Conservation (phyloP, 2,888 invertebrate species). For the Melanophora roralis region DNA sequence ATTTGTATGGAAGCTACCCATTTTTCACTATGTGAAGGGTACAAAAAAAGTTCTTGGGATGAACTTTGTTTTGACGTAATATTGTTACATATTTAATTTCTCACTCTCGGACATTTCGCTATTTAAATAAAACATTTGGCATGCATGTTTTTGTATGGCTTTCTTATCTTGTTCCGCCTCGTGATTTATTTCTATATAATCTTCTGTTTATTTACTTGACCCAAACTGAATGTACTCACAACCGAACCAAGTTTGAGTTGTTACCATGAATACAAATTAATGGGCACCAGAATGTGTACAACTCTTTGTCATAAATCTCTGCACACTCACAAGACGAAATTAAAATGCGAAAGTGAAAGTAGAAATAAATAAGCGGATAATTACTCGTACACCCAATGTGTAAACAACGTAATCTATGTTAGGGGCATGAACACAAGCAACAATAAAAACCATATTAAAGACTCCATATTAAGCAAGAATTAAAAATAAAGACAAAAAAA, state of each 20-base stretch:
- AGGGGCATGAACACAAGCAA: slow-evolving; percentile 1
- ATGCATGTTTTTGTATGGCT: slow-evolving; percentile 42
- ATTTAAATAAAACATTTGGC: slow-evolving; percentile 49
- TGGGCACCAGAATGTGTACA: not conserved
- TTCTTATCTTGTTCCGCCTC: not conserved
- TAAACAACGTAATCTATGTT: slow-evolving; percentile 25
- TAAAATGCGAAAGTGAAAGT: slow-evolving; percentile 54
- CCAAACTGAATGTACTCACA: slow-evolving; percentile 10
- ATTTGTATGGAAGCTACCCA: no score
- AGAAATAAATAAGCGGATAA: slow-evolving; percentile 17
- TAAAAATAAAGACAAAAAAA: not conserved
- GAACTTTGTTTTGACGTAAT: not conserved
- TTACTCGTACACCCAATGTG: slow-evolving; percentile 20
- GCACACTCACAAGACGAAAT: slow-evolving; percentile 21
- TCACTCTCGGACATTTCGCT: slow-evolving; percentile 33
- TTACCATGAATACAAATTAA: slow-evolving; percentile 40
- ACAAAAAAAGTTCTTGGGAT: no score
- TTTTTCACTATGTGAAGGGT: no score
- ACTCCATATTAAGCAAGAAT: slow-evolving; percentile 7
- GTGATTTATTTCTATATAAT: not conserved
- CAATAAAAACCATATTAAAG: not conserved
- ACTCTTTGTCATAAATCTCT: not conserved
- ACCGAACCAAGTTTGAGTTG: slow-evolving; percentile 7
- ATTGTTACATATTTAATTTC: slow-evolving; percentile 45
- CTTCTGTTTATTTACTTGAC: slow-evolving; percentile 33